Percentiles rank a stretch among this genome's conserved stretches.
Conservation (phyloP, 2,797 vertebrate species). For the Danionella dracula region DNA sequence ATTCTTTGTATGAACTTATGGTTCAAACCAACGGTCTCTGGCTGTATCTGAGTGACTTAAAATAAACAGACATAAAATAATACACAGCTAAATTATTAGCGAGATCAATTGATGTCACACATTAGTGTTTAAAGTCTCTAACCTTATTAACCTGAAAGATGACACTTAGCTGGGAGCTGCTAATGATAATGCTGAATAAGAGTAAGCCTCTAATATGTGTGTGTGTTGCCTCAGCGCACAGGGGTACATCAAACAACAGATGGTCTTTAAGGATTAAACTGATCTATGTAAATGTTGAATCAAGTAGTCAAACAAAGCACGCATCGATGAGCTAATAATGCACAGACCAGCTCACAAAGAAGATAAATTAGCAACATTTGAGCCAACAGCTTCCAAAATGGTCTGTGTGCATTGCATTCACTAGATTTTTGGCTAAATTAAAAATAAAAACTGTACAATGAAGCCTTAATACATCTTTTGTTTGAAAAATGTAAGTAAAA, state of each 20-base stretch:
- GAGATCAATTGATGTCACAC: background rate
- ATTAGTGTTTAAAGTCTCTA: conserved; percentile 55
- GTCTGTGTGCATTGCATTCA: no score
- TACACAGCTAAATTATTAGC: background rate
- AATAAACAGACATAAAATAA: background rate
- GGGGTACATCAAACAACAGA: conserved; percentile 64
- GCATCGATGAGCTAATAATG: background rate
- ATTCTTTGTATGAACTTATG: background rate
- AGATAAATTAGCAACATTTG: background rate
- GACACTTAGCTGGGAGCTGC: conserved; percentile 46
- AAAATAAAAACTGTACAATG: no score
- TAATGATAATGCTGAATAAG: conserved; percentile 44
- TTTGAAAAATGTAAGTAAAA: no score
- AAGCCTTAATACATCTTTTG: no score
- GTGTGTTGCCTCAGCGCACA: conserved; percentile 41
- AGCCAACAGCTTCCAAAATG: no score
- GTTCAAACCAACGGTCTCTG: background rate
- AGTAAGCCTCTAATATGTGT: background rate
- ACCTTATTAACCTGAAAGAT: conserved; percentile 73
- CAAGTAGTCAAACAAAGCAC: conserved; percentile 41
- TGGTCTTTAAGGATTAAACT: conserved; percentile 54
- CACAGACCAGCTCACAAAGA: background rate
- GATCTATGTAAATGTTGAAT: conserved; percentile 50
- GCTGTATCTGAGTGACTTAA: background rate
- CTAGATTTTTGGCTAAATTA: no score